phyloP scores from a whole-genome alignment of 2,113 vertebrate species.

The Platanista minor region DNA sequence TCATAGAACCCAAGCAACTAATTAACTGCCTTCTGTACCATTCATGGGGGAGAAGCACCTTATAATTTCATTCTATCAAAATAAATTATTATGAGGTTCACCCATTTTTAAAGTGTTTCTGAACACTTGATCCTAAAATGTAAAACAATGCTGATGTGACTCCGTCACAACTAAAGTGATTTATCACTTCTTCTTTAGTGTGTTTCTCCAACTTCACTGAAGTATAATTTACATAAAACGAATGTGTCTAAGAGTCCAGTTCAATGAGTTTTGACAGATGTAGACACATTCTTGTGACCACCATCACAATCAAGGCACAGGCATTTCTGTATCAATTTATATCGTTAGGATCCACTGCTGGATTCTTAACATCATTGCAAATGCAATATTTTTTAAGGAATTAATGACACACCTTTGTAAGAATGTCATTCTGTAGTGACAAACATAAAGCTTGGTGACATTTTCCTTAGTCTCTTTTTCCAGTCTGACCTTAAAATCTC shows the following conservation, averaged over 20 bases:
- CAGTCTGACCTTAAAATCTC: not conserved
- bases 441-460: not conserved
- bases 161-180: not conserved
- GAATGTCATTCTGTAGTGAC: not conserved
- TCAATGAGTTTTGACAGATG: not conserved
- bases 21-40: not conserved
- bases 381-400: not conserved
- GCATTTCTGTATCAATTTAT: not conserved
- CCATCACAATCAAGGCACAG: not conserved
- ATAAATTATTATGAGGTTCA: not conserved
- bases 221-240: not conserved
- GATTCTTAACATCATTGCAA: not conserved
- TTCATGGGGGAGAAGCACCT: not conserved
- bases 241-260: not conserved
- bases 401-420: not conserved
- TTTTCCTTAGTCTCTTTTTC: not conserved
- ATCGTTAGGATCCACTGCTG: not conserved
- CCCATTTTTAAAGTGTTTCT: not conserved
- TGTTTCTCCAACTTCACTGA: not conserved
- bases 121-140: not conserved
- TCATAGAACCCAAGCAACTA: not conserved
- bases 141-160: not conserved
- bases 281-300: not conserved
- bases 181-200: not conserved
- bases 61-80: not conserved